phyloP scores from a whole-genome alignment of 2,797 vertebrate genomes.

The Aselliscus stoliczkanus region DNA sequence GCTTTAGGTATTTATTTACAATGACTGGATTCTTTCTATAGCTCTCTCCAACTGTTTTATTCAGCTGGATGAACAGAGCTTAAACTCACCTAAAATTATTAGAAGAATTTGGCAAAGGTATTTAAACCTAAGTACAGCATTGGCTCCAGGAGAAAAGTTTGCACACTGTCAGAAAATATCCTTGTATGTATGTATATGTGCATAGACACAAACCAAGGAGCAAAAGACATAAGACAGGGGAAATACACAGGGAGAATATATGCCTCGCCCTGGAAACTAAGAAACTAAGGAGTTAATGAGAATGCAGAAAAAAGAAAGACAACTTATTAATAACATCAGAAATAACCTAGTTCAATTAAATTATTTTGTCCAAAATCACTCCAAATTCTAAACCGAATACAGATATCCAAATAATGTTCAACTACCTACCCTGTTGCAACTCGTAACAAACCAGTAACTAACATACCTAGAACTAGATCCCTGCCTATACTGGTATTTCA shows the following conservation, averaged over 20 bases:
- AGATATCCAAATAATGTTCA: constrained; percentile 10
- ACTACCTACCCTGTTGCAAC: neutral
- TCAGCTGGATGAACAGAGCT: neutral
- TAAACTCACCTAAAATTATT: constrained; percentile 36
- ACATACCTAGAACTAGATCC: neutral
- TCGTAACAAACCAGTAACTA: neutral
- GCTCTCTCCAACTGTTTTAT: constrained; percentile 22
- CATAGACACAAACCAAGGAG: neutral
- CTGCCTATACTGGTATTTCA: neutral
- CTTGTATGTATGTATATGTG: neutral
- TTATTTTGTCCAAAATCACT: neutral
- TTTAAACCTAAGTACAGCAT: neutral
- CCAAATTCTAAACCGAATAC: neutral
- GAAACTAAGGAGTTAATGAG: neutral
- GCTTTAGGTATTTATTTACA: neutral
- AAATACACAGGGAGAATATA: neutral
- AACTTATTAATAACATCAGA: constrained; percentile 9
- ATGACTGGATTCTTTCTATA: neutral
- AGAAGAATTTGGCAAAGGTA: neutral
- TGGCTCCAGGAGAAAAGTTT: neutral
- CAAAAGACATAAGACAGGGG: neutral
- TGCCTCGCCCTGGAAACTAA: neutral
- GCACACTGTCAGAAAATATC: neutral
- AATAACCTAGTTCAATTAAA: neutral
- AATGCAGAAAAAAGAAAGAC: neutral